Evolutionary conservation across 2,888 invertebrate genomes (phyloP), one percentile per base, ranked within the genome.

Genomic region (Spisula solida): DNA sequence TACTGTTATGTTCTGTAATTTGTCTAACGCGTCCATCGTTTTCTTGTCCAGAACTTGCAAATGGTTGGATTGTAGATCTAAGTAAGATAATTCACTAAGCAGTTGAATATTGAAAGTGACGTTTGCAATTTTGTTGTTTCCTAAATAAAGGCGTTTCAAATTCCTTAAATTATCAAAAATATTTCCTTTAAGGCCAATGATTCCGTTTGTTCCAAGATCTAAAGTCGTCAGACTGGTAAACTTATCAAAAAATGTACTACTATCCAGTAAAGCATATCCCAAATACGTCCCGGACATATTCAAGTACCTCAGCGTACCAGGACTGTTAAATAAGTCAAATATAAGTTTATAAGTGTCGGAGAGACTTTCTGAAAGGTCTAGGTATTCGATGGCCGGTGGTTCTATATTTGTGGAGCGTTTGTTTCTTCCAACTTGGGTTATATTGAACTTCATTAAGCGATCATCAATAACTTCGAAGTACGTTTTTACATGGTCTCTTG

Each of bases 281-380:
- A 87, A 34, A 51, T 82, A 82, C 34, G 70, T 56, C 12, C 82
- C 70, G 14, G 87, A 87, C n/a, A 78, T 55, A 56, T 87, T 87
- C 10, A 87, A 48, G 16, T 55, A 82, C 31, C 2, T 34, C 25
- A 87, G 31, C 25, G 34, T 2, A 25, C 48, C 75, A 18, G 75
- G 51, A 12, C 5, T 51, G 10, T 56, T 51, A 34, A 87, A 87
- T 34, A 78, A 20, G 41, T 51, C 20, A 25, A 82, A 25, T 6
- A 78, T 34, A 31, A 82, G 16, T 56, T 55, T 56, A n/a, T 75
- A 47, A 8, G 29, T 25, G n/a, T n/a, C 78, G 18, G 87, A 78
- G n/a, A 56, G 56, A 78, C 82, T 78, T 25, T 87, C 78, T 18
- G 87, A 87, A 8, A 87, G 25, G 56, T 87, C 87, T 55, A 87